Conservation (phyloP, 2,113 vertebrate genomes). For the Stegastes partitus region DNA sequence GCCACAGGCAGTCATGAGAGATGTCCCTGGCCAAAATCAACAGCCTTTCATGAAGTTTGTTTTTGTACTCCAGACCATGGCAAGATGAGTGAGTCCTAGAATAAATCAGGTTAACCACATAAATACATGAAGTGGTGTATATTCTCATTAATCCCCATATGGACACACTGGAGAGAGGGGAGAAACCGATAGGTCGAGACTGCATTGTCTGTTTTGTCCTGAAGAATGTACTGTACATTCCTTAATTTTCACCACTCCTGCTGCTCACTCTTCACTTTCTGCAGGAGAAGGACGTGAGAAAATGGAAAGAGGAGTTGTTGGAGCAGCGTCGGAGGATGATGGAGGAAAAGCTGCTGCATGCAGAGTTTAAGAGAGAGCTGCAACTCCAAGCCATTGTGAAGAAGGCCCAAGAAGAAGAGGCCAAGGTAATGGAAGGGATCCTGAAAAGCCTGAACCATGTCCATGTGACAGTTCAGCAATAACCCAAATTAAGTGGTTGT, state of each 20-base stretch:
- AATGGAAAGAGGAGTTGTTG: constrained; percentile 97
- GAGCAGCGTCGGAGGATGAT: constrained; percentile 98
- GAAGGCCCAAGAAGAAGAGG: constrained; percentile 98
- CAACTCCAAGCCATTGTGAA: constrained; percentile 98
- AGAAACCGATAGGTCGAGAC: constrained; percentile 42
- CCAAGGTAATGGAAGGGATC: constrained; percentile 86
- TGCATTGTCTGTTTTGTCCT: constrained; percentile 37
- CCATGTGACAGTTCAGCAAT: background rate
- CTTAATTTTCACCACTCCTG: background rate
- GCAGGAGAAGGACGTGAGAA: constrained; percentile 97
- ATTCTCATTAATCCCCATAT: constrained; percentile 57
- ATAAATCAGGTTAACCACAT: constrained; percentile 76
- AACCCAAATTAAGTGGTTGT: background rate
- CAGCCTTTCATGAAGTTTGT: constrained; percentile 78
- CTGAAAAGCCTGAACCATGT: background rate
- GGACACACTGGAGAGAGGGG: constrained; percentile 20
- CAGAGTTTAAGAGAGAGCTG: constrained; percentile 96
- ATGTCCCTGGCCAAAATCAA: constrained; percentile 74
- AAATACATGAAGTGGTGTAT: constrained; percentile 70
- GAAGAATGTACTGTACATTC: constrained; percentile 18
- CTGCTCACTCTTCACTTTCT: constrained; percentile 33
- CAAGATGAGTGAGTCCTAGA: constrained; percentile 63
- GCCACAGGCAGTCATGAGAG: constrained; percentile 64
- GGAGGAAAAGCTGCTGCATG: constrained; percentile 97
- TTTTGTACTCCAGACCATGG: constrained; percentile 66